Base-by-base conservation (phyloP, 1,140 invertebrate genomes). In the Hylaeus volcanicus region DNA sequence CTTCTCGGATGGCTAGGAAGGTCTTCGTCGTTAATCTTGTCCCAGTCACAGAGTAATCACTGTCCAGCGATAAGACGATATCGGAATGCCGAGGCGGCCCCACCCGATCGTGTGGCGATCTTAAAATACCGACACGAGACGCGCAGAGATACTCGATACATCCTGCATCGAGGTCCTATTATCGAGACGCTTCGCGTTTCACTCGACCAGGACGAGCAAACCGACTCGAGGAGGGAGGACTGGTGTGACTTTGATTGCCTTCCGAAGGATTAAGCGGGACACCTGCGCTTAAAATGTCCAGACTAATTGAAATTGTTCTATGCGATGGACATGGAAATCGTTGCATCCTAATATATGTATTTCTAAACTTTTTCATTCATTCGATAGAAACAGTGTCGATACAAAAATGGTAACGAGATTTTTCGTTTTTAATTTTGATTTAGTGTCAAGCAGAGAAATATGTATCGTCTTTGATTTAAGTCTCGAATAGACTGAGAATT, bases 1-100 rank as follows among this genome's bases (percentile, higher is more conserved):
- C 78, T 72, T 71, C 81, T 69, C 74, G 76, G 70, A 79, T 63
- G 78, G 56, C n/a, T 61, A 74, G 64, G 71, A 76, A 76, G 76
- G 64, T 63, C 70, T 76, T 48, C 53, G 77, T 83, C 85, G 83
- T 88, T 88, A 88, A 88, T 88, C 86, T 88, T 88, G 56, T 53
- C 86, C 51, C 79, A 74, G 85, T 88, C 85, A 82, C 82, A 79
- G 84, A 84, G 85, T 88, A 88, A 88, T 86, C 86, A 86, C 86
- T 86, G 80, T 81, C 78, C 72, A 55, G 45, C 78, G 86, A 88
- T 88, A 88, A 86, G 80, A 80, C 75, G 86, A 88, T 88, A 88
- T 88, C 82, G 79, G 83, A 82, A 88, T 83, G 82, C 79, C 74
- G 45, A 79, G 79, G 64, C 82, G 43, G 71, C 77, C 80, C 74